A percentile compares a stretch with the other conserved stretches of the same genome.
Conservation (phyloP, 1,140 invertebrate species). For the Saccostrea cuccullata region DNA sequence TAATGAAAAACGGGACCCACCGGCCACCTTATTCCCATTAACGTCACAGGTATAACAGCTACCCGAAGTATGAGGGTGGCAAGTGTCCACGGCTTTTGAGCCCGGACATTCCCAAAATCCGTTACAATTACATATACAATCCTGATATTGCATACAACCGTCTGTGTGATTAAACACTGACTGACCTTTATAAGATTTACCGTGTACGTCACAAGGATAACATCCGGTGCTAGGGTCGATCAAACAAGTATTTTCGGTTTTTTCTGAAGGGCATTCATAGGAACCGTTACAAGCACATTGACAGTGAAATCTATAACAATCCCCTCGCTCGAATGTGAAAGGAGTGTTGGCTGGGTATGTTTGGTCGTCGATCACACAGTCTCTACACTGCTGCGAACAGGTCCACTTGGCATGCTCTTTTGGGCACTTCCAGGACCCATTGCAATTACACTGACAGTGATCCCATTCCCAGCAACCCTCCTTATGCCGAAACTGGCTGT, state of each 20-base stretch:
- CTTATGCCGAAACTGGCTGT: constrained; percentile 20
- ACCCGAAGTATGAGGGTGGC: constrained; percentile 47
- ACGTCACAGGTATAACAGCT: constrained; percentile 57
- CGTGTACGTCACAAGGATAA: constrained; percentile 56
- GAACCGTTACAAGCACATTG: constrained; percentile 66
- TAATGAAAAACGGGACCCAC: constrained; percentile 53
- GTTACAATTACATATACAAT: constrained; percentile 67
- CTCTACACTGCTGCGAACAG: constrained; percentile 42
- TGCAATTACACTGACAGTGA: constrained; percentile 66
- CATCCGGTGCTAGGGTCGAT: constrained; percentile 51
- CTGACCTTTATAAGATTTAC: constrained; percentile 59
- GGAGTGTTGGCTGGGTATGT: constrained; percentile 40
- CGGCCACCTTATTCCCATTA: constrained; percentile 46
- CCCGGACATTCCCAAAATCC: constrained; percentile 68
- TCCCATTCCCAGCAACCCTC: constrained; percentile 61
- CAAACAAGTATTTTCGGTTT: constrained; percentile 59
- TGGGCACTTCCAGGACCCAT: constrained; percentile 69
- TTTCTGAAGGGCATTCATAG: constrained; percentile 64
- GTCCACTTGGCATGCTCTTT: constrained; percentile 62
- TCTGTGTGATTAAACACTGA: constrained; percentile 61
- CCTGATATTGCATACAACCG: constrained; percentile 60
- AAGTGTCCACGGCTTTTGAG: constrained; percentile 60
- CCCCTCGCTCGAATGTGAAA: constrained; percentile 47
- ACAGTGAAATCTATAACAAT: constrained; percentile 63
- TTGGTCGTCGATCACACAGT: constrained; percentile 46